Evolutionary conservation across 2,888 invertebrate species (phyloP), one percentile per base, ranked within the genome.

Genomic region (Aporophyla lueneburgensis): DNA sequence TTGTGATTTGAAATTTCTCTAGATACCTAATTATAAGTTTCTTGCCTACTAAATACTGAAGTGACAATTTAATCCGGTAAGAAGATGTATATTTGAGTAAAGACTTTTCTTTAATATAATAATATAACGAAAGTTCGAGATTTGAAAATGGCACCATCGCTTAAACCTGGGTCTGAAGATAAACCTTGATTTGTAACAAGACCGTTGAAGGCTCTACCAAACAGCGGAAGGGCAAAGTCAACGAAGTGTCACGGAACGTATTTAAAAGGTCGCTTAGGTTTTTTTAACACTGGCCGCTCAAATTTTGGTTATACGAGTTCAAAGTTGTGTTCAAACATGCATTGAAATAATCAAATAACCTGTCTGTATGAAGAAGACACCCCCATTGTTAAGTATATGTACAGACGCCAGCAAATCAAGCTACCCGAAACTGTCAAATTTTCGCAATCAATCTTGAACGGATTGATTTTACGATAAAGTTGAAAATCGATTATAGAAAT

Each of bases 321-420:
- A 63, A 54, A 53, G 66, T 51, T 49, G 21, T 43, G n/a, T 16
- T 40, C 33, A 40, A 59, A 67, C 12, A n/a, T 58, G 14, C 49
- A 73, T 78, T 70, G 2, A 76, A 71, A 68, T 71, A 58, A 67
- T 68, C 1, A 59, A 68, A 27, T 74, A 58, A 62, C 14, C 10
- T 46, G 21, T 0, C 9, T 59, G 9, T 67, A 58, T 51, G 19
- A 49, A 33, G n/a, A 58, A 27, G 21, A 58, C n/a, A 49, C 33
- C 51, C 14, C 3, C 10, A 14, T 58, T 21, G 5, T 27, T 27
- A 58, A 61, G 10, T 46, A 46, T 46, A 46, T 46, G 43, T 46
- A 46, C 43, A 33, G 33, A 33, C 3, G 33, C n/a, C n/a, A n/a
- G n/a, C 33, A 33, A 1, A 33, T 33, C 3, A 33, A 33, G 33